These are phyloP conservation scores for Pristionchus fissidentatus DNA, from an alignment of 2,888 invertebrate genomes.

Conservation along the genomic window DNA sequence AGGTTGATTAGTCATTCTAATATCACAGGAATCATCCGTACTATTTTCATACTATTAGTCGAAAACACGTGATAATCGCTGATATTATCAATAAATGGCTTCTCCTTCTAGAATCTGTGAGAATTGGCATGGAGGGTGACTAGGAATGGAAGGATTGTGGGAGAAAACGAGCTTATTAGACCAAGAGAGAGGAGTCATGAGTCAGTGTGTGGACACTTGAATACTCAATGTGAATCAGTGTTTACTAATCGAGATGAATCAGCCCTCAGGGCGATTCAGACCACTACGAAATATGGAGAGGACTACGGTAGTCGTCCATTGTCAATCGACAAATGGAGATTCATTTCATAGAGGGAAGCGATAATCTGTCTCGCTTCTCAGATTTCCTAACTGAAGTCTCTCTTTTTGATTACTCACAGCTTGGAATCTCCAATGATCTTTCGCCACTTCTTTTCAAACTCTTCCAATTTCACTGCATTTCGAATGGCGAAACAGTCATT, in stretches of 20 bases:
- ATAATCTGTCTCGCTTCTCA: too few relatives aligned
- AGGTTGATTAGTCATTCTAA: not conserved
- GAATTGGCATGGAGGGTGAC: not conserved
- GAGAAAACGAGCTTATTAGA: conserved; percentile 30
- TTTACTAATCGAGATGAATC: conserved; percentile 37
- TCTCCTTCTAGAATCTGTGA: not conserved
- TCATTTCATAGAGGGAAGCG: too few relatives aligned
- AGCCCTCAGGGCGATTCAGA: too few relatives aligned
- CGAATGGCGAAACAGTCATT: conserved; percentile 15
- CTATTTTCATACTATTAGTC: not conserved
- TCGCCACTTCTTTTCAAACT: conserved; percentile 10
- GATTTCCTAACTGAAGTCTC: too few relatives aligned
- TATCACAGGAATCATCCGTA: not conserved
- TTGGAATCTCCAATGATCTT: conserved; percentile 22
- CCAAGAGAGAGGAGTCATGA: not conserved
- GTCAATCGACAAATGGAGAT: too few relatives aligned
- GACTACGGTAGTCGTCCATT: too few relatives aligned
- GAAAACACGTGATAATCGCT: not conserved
- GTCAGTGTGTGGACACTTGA: not conserved
- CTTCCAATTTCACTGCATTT: conserved; percentile 28
- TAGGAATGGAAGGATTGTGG: not conserved
- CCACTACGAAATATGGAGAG: too few relatives aligned
- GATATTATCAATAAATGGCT: not conserved
- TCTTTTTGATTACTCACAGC: conserved; percentile 22
- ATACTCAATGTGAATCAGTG: conserved; percentile 18